Evolutionary conservation across 2,113 vertebrate genomes (phyloP).

Genomic region (Sprattus sprattus): DNA sequence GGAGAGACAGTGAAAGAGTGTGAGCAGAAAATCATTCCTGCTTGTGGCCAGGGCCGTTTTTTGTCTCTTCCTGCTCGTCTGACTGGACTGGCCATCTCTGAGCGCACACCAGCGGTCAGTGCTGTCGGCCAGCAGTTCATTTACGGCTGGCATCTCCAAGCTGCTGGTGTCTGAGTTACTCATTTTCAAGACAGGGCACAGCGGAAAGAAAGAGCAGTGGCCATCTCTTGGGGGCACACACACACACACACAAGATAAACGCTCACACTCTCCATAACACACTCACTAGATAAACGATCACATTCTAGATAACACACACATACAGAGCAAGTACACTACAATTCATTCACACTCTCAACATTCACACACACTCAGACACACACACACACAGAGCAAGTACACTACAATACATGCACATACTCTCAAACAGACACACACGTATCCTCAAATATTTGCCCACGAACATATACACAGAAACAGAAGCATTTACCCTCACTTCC

Average conservation of each 20-base stretch:
- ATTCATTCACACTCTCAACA: background rate
- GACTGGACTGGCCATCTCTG: slow-evolving; percentile 21
- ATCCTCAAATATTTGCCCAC: background rate
- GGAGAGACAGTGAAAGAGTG: background rate
- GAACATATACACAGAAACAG: background rate
- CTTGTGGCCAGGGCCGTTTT: background rate
- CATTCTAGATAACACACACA: background rate
- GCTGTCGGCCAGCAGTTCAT: slow-evolving; percentile 35
- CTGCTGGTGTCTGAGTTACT: slow-evolving; percentile 33
- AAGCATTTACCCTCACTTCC: no score
- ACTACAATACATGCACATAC: background rate
- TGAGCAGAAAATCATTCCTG: background rate
- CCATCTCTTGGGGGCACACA: background rate
- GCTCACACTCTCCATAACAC: background rate
- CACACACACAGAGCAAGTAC: background rate
- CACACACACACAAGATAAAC: background rate
- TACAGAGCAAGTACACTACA: no score
- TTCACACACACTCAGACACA: background rate
- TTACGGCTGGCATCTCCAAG: slow-evolving; percentile 32
- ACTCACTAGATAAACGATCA: background rate
- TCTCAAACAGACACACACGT: background rate
- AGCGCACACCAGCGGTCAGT: slow-evolving; percentile 29
- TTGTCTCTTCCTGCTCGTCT: slow-evolving; percentile 9
- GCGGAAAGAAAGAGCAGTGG: slow-evolving; percentile 25
- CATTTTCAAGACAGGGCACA: slow-evolving; percentile 22